These are phyloP conservation scores for Eupeodes latifasciatus DNA, from an alignment of 2,888 invertebrate species.

Conservation along the genomic window DNA sequence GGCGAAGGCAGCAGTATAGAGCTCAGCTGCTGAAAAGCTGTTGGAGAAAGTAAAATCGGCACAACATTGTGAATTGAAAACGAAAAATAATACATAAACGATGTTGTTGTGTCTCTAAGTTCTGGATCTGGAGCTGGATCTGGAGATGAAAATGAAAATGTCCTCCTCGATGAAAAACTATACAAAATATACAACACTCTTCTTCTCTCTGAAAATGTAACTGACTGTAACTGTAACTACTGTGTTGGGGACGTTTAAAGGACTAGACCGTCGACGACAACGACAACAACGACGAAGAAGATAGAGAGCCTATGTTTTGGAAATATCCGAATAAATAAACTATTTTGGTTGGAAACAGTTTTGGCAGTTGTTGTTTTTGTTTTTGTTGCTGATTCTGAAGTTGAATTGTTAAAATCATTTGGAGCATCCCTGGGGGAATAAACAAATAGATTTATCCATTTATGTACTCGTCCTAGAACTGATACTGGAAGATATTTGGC, in stretches of 20 bases:
- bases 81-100: conserved; percentile 19
- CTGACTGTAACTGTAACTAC: background rate
- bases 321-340: conserved; percentile 10
- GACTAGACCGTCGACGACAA: no score
- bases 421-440: conserved; percentile 5
- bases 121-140: no score
- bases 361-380: conserved; percentile 8
- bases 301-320: conserved; percentile 27
- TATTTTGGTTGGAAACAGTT: conserved; percentile 35
- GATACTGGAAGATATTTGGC: conserved; percentile 5
- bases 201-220: no score
- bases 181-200: background rate
- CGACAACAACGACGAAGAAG: background rate
- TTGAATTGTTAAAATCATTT: conserved; percentile 46
- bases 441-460: conserved; percentile 1
- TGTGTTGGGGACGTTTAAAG: conserved; percentile 8
- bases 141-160: conserved; percentile 54
- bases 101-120: conserved; percentile 17
- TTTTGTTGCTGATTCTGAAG: background rate
- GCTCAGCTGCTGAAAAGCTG: conserved; percentile 32
- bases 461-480: background rate
- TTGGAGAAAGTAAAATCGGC: conserved; percentile 48
- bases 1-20: background rate
- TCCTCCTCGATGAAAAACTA: conserved; percentile 23
- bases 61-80: conserved; percentile 43